These are phyloP conservation scores for Ophion costatus DNA, from an alignment of 2,888 invertebrate species.

Conservation along the genomic window DNA sequence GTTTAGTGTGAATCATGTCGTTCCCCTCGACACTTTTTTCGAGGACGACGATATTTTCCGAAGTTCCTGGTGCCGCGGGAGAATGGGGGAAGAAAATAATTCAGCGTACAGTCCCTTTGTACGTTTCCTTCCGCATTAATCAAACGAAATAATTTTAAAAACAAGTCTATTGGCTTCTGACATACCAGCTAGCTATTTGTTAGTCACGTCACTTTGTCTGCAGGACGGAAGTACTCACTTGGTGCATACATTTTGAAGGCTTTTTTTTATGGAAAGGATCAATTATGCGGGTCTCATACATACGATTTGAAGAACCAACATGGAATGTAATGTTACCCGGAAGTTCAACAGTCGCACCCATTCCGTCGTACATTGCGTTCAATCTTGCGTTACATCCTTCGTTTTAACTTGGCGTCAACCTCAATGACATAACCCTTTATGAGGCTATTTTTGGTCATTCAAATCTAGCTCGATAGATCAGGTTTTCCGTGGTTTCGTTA, in stretches of 20 bases:
- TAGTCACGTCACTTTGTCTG: background rate
- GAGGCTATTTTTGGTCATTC: background rate
- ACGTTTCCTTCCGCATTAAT: conserved; percentile 43
- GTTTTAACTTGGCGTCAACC: background rate
- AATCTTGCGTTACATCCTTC: background rate
- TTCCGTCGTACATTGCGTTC: conserved; percentile 46
- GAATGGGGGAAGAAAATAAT: background rate
- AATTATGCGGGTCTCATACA: conserved; percentile 38
- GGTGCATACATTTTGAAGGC: conserved; percentile 6
- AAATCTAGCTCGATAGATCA: no score
- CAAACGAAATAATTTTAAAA: conserved; percentile 40
- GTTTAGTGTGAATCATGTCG: conserved; percentile 71
- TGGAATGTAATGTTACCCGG: conserved; percentile 47
- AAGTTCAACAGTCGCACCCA: conserved; percentile 53
- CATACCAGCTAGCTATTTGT: conserved; percentile 49
- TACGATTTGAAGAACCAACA: conserved; percentile 13
- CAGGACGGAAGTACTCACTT: conserved; percentile 17
- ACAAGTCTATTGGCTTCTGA: conserved; percentile 22
- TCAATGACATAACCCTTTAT: background rate
- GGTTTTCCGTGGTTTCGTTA: no score
- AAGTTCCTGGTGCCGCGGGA: conserved; percentile 60
- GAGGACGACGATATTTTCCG: conserved; percentile 64
- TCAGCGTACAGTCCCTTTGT: background rate
- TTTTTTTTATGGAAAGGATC: conserved; percentile 9
- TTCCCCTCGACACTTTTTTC: conserved; percentile 62